phyloP scores from a whole-genome alignment of 1,140 invertebrate genomes.

The Eriocheir sinensis region DNA sequence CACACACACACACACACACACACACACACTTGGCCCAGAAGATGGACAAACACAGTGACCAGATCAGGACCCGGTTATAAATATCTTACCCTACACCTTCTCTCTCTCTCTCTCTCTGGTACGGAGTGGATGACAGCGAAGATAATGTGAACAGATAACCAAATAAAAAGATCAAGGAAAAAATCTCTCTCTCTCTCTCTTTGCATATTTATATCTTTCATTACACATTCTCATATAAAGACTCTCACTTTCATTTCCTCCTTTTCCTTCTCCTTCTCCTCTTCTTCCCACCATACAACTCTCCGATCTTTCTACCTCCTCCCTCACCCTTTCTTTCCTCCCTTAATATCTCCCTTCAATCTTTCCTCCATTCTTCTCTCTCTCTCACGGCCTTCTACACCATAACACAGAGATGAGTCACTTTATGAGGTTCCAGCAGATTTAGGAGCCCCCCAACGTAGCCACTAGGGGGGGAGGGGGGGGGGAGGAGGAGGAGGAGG shows the following conservation, averaged over 20 bases:
- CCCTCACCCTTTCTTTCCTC: no score
- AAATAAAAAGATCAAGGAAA: neutral
- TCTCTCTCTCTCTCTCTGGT: neutral
- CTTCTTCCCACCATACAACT: no score
- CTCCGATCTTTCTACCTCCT: no score
- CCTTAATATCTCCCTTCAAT: no score
- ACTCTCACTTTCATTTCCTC: neutral
- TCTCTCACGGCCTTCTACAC: no score
- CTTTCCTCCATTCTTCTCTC: no score
- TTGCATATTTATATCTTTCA: neutral
- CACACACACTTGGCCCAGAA: constrained; percentile 17
- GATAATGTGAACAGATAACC: neutral
- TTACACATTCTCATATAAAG: neutral
- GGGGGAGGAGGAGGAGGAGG: neutral
- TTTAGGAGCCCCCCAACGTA: no score
- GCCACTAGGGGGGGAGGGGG: no score
- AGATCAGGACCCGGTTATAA: neutral
- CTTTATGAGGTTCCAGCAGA: no score
- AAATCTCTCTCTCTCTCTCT: neutral
- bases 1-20: neutral
- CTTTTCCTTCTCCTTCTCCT: no score
- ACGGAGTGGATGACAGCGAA: neutral
- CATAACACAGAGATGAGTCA: no score
- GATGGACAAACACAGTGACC: no score
- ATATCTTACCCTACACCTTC: neutral